phyloP scores from a whole-genome alignment of 2,888 invertebrate species.

The Tinea pellionella region DNA sequence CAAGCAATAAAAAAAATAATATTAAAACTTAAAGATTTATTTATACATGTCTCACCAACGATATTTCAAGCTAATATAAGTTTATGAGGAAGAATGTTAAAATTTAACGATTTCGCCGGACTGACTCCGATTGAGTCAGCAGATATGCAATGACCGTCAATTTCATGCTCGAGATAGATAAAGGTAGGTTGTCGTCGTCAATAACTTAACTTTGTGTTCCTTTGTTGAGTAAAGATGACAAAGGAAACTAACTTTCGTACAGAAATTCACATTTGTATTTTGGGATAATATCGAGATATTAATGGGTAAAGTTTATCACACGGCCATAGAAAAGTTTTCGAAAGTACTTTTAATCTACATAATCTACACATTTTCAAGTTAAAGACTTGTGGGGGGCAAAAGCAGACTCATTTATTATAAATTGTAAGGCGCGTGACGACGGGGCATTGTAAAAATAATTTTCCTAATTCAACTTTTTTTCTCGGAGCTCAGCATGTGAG shows the following conservation, averaged over 20 bases:
- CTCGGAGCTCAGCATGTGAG: too few species aligned
- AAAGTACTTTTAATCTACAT: background rate
- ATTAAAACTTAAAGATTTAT: too few species aligned
- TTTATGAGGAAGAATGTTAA: background rate
- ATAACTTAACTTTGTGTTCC: background rate
- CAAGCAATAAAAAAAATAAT: too few species aligned
- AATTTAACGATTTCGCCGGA: slow-evolving; percentile 2
- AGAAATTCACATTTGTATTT: background rate
- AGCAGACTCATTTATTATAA: background rate
- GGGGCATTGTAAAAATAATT: background rate
- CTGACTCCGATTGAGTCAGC: background rate
- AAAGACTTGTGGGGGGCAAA: background rate
- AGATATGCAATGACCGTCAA: slow-evolving; percentile 5
- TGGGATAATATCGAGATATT: background rate
- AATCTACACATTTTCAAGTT: background rate
- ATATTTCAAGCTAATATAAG: background rate
- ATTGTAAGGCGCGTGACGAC: background rate
- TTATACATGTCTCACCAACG: background rate
- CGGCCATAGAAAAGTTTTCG: background rate
- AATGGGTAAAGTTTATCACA: background rate
- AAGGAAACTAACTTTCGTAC: background rate
- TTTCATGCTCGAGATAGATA: background rate
- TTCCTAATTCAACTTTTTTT: too few species aligned
- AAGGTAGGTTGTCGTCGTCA: background rate
- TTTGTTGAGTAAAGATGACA: background rate